Evolutionary conservation across 1,140 invertebrate genomes (phyloP).

Genomic region (Hylaeus volcanicus): DNA sequence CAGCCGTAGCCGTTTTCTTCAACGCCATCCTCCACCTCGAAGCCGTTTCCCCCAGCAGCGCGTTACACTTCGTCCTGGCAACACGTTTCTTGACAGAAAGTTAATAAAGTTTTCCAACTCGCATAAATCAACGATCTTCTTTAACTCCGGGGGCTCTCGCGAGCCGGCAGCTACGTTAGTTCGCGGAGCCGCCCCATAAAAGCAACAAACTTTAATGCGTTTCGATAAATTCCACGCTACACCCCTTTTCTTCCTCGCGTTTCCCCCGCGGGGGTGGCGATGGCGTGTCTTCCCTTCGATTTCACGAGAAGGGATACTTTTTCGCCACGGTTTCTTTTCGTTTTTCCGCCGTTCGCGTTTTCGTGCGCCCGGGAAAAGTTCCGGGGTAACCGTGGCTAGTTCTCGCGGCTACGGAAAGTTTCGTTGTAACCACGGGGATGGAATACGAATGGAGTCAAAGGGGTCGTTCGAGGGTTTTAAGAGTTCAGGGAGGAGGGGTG

Average conservation of each 20-base stretch:
- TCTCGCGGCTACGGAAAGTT: constrained; percentile 12
- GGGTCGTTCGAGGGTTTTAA: neutral
- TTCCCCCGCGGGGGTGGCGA: too few relatives aligned
- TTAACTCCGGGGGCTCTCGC: constrained; percentile 47
- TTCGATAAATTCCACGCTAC: constrained; percentile 60
- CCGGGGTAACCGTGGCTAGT: neutral
- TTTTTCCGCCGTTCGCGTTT: constrained; percentile 10
- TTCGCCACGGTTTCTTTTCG: neutral
- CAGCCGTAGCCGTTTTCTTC: constrained; percentile 41
- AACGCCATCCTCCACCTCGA: neutral
- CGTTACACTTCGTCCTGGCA: constrained; percentile 47
- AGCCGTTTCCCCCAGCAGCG: constrained; percentile 16
- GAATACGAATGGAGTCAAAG: constrained; percentile 29
- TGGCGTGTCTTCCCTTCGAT: constrained; percentile 17
- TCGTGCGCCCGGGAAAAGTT: constrained; percentile 14
- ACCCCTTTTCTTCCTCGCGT: neutral
- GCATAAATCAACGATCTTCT: constrained; percentile 72
- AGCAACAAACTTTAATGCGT: constrained; percentile 69
- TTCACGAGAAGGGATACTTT: constrained; percentile 22
- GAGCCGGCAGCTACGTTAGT: constrained; percentile 30
- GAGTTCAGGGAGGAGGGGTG: too few relatives aligned
- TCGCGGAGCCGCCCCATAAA: constrained; percentile 49
- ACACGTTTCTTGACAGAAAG: constrained; percentile 68
- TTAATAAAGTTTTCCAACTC: constrained; percentile 73
- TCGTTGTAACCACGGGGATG: neutral